These are phyloP conservation scores for Synergus itoensis DNA, from an alignment of 2,888 invertebrate genomes.

Conservation along the genomic window DNA sequence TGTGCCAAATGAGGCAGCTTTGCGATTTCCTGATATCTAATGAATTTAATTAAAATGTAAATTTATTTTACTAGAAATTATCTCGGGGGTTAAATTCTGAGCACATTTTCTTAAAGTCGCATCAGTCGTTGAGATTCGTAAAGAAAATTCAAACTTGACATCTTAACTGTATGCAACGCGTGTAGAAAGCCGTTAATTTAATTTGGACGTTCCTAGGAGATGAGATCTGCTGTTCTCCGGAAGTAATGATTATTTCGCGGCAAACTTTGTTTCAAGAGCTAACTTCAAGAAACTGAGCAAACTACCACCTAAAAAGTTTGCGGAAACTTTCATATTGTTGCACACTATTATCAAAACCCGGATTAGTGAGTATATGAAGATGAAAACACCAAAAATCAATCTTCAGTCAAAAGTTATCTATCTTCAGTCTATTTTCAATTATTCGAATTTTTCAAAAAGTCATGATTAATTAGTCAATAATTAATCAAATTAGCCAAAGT, in stretches of 20 bases:
- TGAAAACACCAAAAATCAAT: background rate
- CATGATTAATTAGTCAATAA: too few species aligned
- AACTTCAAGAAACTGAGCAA: background rate
- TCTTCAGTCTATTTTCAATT: background rate
- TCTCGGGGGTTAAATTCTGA: background rate
- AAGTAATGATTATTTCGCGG: slow-evolving; percentile 12
- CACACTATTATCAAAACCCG: background rate
- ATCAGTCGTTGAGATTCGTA: background rate
- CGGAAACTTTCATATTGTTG: background rate
- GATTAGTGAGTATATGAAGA: background rate
- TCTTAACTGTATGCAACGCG: slow-evolving; percentile 5
- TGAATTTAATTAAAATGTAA: background rate
- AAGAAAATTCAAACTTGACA: background rate
- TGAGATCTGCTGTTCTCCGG: background rate
- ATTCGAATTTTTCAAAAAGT: background rate
- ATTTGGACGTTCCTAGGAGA: background rate
- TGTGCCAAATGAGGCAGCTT: background rate
- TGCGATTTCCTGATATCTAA: background rate
- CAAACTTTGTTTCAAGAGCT: background rate
- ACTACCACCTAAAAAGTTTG: background rate
- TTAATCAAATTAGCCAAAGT: too few species aligned
- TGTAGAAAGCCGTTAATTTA: slow-evolving; percentile 3
- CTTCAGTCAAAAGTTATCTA: too few species aligned
- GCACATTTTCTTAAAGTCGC: background rate
- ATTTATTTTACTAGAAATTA: background rate